These are phyloP conservation scores for Cerastis rubricosa DNA, from an alignment of 2,888 invertebrate genomes.

Conservation along the genomic window DNA sequence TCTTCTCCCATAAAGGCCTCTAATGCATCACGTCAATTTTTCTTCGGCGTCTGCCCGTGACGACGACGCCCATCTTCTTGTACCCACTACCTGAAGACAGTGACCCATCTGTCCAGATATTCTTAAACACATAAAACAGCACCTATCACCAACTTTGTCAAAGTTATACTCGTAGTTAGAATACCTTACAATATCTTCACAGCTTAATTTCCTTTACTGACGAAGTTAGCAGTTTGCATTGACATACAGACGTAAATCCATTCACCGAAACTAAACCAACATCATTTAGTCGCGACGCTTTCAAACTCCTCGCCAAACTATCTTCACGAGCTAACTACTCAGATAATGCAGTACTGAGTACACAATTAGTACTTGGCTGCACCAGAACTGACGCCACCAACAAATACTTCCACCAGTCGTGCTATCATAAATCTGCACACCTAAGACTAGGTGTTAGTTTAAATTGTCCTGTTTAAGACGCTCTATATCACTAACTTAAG, in stretches of 20 bases:
- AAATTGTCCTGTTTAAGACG: slow-evolving; percentile 73
- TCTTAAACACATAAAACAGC: no score
- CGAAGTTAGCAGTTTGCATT: slow-evolving; percentile 22
- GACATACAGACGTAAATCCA: slow-evolving; percentile 48
- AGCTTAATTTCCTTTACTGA: slow-evolving; percentile 27
- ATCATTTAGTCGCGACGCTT: slow-evolving; percentile 46
- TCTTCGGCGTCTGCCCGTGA: neutral
- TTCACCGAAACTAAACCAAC: slow-evolving; percentile 51
- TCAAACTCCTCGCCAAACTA: slow-evolving; percentile 46
- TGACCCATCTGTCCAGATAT: neutral
- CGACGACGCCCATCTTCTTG: neutral
- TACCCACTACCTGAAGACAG: no score
- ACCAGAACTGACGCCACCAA: slow-evolving; percentile 60
- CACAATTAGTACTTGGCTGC: slow-evolving; percentile 54
- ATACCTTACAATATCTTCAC: slow-evolving; percentile 21
- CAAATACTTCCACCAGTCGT: slow-evolving; percentile 61
- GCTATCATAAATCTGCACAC: slow-evolving; percentile 72
- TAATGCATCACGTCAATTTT: neutral
- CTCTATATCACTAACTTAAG: slow-evolving; percentile 67
- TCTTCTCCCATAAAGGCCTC: no score
- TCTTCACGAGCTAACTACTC: slow-evolving; percentile 48
- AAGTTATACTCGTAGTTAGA: neutral
- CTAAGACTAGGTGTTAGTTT: slow-evolving; percentile 76
- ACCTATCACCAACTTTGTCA: neutral
- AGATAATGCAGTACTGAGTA: slow-evolving; percentile 52